Base-by-base conservation (phyloP, 1,140 invertebrate genomes). In the Tetragnatha versicolor region DNA sequence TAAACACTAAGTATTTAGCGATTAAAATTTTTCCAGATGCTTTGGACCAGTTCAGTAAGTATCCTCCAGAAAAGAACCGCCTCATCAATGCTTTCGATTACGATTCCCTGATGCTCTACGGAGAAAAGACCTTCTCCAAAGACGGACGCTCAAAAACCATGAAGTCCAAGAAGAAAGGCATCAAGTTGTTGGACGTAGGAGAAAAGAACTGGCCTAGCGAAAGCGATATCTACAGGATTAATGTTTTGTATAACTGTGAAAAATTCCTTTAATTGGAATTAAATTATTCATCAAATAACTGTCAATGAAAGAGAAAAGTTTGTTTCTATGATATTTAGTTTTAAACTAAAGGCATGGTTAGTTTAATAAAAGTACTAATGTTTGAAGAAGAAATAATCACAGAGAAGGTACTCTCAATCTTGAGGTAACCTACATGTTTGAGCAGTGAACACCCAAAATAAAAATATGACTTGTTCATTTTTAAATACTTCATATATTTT, bases 141-240 rank as follows among this genome's bases (percentile, higher is more conserved):
- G 47, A 51, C 6, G 27, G 55, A 0, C 22, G 47, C 4, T 27
- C 35, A 2, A 31, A 73, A 3, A 73, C 55, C 4, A 75, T 75
- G 72, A 63, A 84, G 39, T 82, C 85, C 0, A 85, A 82, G 42
- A 49, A 73, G 12, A 51, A 47, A 6, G 79, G 81, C 1, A 58
- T 55, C 47, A 49, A n/a, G 0, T 79, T 82, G 12, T 81, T 82
- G 9, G 82, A 82, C 9, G 82, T 86, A 20, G 83, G 84, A 2
- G 83, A 86, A 66, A 76, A 85, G 37, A 63, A 82, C 22, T 81
- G 82, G 29, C 81, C 86, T 33, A 84, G 84, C 42, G 47, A 81
- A 1, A 81, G 81, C 1, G 85, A 87, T 75, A 82, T 84, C 7
- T 60, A 82, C n/a, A 83, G 83, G 63, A 81, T 86, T 6, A 84